Percentiles rank a stretch among this genome's conserved stretches.
Evolutionary conservation across 2,888 invertebrate genomes (phyloP).

Genomic region (Torymus tubicola): DNA sequence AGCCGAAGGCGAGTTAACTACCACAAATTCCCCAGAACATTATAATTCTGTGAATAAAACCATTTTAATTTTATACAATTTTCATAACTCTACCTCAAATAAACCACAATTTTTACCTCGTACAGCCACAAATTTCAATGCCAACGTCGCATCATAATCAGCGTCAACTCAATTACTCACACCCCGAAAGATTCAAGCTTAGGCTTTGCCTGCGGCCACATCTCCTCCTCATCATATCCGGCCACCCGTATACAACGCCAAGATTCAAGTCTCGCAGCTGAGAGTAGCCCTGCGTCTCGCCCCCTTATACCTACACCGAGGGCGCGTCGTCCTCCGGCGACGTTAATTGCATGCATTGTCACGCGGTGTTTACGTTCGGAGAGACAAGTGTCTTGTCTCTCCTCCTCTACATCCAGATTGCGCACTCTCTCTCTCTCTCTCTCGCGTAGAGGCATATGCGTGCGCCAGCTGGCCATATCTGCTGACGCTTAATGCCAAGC

Average conservation of each 20-base stretch:
- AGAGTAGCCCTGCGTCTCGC: neutral
- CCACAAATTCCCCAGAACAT: too few species aligned
- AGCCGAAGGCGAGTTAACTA: too few species aligned
- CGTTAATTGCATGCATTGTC: conserved; percentile 55
- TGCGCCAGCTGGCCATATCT: conserved; percentile 26
- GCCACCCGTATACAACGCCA: neutral
- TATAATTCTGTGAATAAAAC: too few species aligned
- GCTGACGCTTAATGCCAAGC: conserved; percentile 31
- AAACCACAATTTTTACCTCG: too few species aligned
- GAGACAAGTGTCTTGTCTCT: conserved; percentile 46
- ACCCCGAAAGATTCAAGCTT: too few species aligned
- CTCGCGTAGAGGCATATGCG: neutral
- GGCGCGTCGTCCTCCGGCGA: conserved; percentile 25
- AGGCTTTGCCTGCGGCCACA: too few species aligned
- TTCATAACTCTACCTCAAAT: too few species aligned
- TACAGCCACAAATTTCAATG: too few species aligned
- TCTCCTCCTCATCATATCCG: too few species aligned
- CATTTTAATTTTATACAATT: too few species aligned
- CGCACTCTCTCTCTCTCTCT: neutral
- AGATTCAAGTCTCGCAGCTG: conserved; percentile 6
- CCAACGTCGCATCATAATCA: too few species aligned
- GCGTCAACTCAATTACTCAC: too few species aligned
- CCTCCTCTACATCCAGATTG: neutral
- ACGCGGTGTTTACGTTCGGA: conserved; percentile 40
- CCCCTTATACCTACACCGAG: neutral